Evolutionary conservation across 2,113 vertebrate species (phyloP), one percentile per base, ranked within the genome.

Genomic region (Pedetes capensis): DNA sequence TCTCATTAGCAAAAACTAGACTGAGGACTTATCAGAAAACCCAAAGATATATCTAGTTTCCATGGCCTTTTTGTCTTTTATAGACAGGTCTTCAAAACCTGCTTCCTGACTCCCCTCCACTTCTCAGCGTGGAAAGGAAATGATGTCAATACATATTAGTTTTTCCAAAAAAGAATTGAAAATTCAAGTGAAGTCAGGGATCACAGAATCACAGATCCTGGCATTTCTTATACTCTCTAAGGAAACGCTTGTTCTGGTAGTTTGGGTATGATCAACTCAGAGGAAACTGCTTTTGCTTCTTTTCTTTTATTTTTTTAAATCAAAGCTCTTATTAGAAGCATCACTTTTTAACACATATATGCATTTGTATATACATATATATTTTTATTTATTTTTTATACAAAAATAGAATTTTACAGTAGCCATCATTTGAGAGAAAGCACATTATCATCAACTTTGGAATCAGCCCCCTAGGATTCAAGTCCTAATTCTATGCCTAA

Each of bases 51-150:
- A 34, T 49, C 59, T 4, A 75, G 12, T 81, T 82, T 93, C 76
- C 29, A 57, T 53, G 71, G 76, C 25, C 87, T 85, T 90, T 92
- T 57, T 96, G 34, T 79, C 71, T 91, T 82, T 91, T 42, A 81
- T 5, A 55, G 32, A 63, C 32, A 72, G 44, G 59, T 34, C 29
- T 90, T 47, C 59, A 53, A 69, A 86, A 55, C 4, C 13, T 63
- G 14, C 20, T 88, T 42, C n/a, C 17, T 55, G 22, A 78, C 0
- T 61, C n/a, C 27, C 11, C 53, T 74, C 55, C 9, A 37, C 17
- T 1, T 57, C 47, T 55, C 37, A 74, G 37, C 42, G 16, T 68
- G 29, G 68, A 94, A 55, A 85, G 9, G 8, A 88, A 87, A 87
- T 61, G 75, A 27, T 84, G 34, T 72, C 18, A 44, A 27, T 32